These are phyloP conservation scores for Nomada ruficornis DNA, from an alignment of 2,888 invertebrate genomes.

Conservation along the genomic window DNA sequence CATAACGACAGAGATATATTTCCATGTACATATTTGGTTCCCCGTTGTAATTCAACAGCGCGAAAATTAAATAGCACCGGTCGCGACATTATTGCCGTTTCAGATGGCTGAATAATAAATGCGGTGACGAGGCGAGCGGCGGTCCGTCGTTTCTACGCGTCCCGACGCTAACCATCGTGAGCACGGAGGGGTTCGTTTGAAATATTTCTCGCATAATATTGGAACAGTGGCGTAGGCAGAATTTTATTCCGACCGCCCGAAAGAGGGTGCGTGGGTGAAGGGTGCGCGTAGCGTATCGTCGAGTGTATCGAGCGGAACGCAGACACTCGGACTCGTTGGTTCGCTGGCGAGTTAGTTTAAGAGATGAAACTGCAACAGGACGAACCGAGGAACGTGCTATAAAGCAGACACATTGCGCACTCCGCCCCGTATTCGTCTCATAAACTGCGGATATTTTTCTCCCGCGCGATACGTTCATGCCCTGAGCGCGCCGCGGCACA, in stretches of 20 bases:
- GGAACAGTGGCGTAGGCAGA: conserved; percentile 67
- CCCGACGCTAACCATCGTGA: conserved; percentile 51
- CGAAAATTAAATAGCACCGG: conserved; percentile 61
- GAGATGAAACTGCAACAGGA: conserved; percentile 26
- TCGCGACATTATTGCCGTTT: conserved; percentile 63
- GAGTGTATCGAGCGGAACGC: conserved; percentile 58
- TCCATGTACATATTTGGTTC: conserved; percentile 13
- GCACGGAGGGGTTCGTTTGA: conserved; percentile 47
- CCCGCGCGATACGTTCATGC: conserved; percentile 25
- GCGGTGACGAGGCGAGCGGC: conserved; percentile 61
- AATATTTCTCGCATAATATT: conserved; percentile 71
- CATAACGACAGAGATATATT: conserved; percentile 38
- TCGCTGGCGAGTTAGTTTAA: conserved; percentile 1
- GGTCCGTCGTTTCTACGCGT: conserved; percentile 15
- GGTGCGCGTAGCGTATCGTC: conserved; percentile 17
- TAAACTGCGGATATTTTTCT: conserved; percentile 65
- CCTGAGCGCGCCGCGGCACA: not conserved
- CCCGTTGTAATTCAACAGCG: conserved; percentile 48
- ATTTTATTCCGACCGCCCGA: conserved; percentile 65
- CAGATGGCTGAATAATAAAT: conserved; percentile 70
- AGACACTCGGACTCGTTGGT: not conserved
- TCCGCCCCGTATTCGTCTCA: conserved; percentile 57
- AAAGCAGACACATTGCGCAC: conserved; percentile 62
- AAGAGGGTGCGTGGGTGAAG: not conserved
- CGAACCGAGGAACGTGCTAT: conserved; percentile 59